Evolutionary conservation across 2,113 vertebrate species (phyloP).

Genomic region (Aythya baeri): DNA sequence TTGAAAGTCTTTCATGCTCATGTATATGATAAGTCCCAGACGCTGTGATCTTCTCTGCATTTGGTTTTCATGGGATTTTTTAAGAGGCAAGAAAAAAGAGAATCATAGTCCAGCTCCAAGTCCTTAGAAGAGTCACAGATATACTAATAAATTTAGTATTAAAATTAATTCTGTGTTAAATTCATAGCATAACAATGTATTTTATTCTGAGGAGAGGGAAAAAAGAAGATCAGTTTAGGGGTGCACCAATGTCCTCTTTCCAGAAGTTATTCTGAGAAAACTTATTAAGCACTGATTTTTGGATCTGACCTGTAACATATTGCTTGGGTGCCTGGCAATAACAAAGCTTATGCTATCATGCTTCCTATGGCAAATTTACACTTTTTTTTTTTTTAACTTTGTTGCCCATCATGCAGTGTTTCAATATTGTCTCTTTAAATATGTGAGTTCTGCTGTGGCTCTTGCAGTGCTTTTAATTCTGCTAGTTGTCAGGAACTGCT

Average conservation of each 20-base stretch:
- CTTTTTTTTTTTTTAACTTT: background rate
- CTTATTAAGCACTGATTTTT: background rate
- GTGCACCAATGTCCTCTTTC: background rate
- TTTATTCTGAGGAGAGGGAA: too few relatives aligned
- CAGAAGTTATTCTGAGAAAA: background rate
- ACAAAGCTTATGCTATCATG: background rate
- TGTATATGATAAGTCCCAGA: background rate
- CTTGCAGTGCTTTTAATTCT: background rate
- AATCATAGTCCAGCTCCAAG: background rate
- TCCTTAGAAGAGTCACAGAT: background rate
- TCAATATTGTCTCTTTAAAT: background rate
- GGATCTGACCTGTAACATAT: background rate
- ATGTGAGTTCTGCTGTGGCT: background rate
- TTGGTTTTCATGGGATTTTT: background rate
- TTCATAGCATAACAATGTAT: background rate
- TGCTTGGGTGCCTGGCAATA: background rate
- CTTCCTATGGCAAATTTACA: background rate
- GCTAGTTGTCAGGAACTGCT: background rate
- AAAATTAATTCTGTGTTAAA: background rate
- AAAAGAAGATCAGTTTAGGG: background rate
- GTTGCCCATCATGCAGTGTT: background rate
- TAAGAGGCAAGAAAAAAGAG: background rate
- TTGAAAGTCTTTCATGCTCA: background rate
- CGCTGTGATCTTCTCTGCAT: background rate
- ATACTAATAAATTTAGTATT: background rate